Conservation (phyloP, 2,888 invertebrate species). For the Cordylochernes scorpioides region DNA sequence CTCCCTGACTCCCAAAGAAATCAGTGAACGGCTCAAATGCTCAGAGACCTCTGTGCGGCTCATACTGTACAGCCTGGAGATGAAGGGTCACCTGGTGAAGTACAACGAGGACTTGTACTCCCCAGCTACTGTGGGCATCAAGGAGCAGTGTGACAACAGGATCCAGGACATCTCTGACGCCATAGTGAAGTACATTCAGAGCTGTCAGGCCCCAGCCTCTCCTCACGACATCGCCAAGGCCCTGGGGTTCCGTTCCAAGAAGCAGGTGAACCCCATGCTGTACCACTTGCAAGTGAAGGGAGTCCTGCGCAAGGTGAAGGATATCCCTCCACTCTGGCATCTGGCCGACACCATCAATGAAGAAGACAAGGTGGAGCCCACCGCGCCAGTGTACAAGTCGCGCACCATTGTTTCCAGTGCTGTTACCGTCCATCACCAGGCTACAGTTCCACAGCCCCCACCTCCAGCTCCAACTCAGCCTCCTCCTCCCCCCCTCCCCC, state of each 20-base stretch:
- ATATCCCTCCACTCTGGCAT: conserved; percentile 13
- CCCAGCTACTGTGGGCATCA: no score
- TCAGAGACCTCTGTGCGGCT: no score
- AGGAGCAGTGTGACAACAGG: no score
- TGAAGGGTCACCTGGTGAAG: no score
- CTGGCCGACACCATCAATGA: conserved; percentile 6
- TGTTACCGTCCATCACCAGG: neutral
- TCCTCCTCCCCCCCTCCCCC: neutral
- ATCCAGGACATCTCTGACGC: no score
- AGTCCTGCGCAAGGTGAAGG: conserved; percentile 12
- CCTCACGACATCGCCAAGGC: conserved; percentile 10
- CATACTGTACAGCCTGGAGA: no score
- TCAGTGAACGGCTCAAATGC: no score
- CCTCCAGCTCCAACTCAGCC: neutral
- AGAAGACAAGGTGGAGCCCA: conserved; percentile 1
- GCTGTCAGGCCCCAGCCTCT: conserved; percentile 9
- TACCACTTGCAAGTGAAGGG: conserved; percentile 13
- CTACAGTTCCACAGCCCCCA: neutral
- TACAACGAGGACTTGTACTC: no score
- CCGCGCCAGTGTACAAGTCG: neutral
- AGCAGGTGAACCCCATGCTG: conserved; percentile 11
- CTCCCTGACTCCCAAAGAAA: no score
- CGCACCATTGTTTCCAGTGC: neutral
- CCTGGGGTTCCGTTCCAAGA: conserved; percentile 11
- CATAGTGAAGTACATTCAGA: conserved; percentile 10